Conservation (phyloP, 2,113 vertebrate species). For the Opisthocomus hoazin region DNA sequence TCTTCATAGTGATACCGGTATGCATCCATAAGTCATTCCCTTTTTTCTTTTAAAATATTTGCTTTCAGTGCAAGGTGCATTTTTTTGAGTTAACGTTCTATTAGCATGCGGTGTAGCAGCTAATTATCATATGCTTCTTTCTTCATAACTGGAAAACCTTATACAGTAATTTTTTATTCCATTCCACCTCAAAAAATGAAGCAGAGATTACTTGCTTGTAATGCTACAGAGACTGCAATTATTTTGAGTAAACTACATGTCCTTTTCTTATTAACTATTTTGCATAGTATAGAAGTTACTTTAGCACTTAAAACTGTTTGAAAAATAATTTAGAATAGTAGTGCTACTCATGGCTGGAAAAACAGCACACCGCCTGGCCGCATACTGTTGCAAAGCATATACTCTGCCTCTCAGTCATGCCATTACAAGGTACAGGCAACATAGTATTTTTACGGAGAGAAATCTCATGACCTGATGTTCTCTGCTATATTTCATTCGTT, state of each 20-base stretch:
- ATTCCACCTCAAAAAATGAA: neutral
- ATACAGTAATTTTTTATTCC: neutral
- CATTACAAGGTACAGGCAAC: neutral
- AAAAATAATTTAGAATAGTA: neutral
- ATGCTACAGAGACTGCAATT: neutral
- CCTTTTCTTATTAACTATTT: neutral
- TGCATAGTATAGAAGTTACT: neutral
- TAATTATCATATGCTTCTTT: neutral
- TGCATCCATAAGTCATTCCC: neutral
- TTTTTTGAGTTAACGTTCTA: neutral
- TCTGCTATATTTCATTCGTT: neutral
- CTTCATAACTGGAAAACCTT: neutral
- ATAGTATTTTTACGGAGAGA: neutral
- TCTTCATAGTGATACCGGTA: neutral
- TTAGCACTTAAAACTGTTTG: neutral
- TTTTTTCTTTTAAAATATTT: neutral
- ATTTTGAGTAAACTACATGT: neutral
- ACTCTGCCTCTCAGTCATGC: neutral
- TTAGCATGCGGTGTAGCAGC: slow-evolving; percentile 20
- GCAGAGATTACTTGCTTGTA: neutral
- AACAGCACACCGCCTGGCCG: neutral
- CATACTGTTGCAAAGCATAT: neutral
- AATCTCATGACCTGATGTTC: neutral
- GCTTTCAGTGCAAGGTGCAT: neutral
- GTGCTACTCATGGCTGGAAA: neutral